Percentiles rank a stretch among this genome's conserved stretches.
Conservation (phyloP, 2,888 invertebrate genomes). For the Elgonia sp. region DNA sequence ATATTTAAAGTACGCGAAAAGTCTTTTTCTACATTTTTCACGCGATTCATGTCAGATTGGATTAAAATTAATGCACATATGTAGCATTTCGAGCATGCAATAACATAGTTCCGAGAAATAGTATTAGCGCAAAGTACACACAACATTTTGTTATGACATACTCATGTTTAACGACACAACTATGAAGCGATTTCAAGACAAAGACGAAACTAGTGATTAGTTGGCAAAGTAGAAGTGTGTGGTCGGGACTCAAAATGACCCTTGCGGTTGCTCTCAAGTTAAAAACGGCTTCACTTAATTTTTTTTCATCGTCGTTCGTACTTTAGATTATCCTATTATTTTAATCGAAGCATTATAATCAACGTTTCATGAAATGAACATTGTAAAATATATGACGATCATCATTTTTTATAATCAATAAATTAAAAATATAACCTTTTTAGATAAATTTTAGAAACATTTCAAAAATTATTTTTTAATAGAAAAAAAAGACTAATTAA, state of each 20-base stretch:
- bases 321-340: background rate
- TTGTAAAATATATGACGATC: too few relatives aligned
- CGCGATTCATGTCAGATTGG: slow-evolving; percentile 28
- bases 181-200: slow-evolving; percentile 49
- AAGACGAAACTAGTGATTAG: slow-evolving; percentile 34
- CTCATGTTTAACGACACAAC: slow-evolving; percentile 46
- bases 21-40: background rate
- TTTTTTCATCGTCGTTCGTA: background rate
- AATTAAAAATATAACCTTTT: too few relatives aligned
- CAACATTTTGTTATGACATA: slow-evolving; percentile 51
- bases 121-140: slow-evolving; percentile 39
- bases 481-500: too few relatives aligned
- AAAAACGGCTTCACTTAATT: slow-evolving; percentile 20
- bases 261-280: slow-evolving; percentile 18
- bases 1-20: background rate
- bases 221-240: background rate
- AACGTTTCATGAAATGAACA: too few relatives aligned
- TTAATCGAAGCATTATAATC: too few relatives aligned
- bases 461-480: too few relatives aligned
- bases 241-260: slow-evolving; percentile 48
- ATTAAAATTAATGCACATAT: slow-evolving; percentile 32
- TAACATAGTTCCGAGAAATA: slow-evolving; percentile 43
- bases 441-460: too few relatives aligned
- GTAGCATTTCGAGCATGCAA: slow-evolving; percentile 28
- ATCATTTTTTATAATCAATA: too few relatives aligned